These are phyloP conservation scores for Podilymbus podiceps DNA, from an alignment of 2,113 vertebrate species.

Conservation along the genomic window DNA sequence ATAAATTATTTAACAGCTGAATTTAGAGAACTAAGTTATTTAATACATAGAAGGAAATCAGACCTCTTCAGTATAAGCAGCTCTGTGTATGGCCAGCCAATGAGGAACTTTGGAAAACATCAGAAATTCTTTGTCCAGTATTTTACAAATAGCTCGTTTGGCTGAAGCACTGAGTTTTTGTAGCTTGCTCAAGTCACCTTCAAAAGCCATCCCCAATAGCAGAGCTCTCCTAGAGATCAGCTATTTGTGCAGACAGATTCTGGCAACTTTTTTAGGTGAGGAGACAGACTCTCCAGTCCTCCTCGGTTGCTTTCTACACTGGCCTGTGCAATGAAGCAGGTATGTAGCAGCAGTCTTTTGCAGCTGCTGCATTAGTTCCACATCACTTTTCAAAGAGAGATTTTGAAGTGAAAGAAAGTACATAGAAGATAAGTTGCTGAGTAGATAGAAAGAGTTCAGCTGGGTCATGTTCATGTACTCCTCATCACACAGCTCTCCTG, in stretches of 20 bases:
- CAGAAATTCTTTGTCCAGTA: not conserved
- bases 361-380: not conserved
- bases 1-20: not conserved
- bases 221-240: not conserved
- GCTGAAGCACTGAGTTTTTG: not conserved
- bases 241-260: not conserved
- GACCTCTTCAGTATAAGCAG: not conserved
- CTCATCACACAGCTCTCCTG: not conserved
- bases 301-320: not conserved
- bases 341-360: not conserved
- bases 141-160: not conserved
- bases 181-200: not conserved
- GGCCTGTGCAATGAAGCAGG: not conserved
- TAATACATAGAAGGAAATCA: not conserved
- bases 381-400: not conserved
- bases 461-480: not conserved
- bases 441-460: not conserved
- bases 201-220: not conserved
- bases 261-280: not conserved
- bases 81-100: not conserved
- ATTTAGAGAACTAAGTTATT: not conserved
- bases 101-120: not conserved
- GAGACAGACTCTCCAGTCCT: not conserved
- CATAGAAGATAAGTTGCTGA: not conserved
- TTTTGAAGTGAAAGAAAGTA: not conserved